These are phyloP conservation scores for Abramis brama DNA, from an alignment of 2,113 vertebrate species.

Conservation along the genomic window DNA sequence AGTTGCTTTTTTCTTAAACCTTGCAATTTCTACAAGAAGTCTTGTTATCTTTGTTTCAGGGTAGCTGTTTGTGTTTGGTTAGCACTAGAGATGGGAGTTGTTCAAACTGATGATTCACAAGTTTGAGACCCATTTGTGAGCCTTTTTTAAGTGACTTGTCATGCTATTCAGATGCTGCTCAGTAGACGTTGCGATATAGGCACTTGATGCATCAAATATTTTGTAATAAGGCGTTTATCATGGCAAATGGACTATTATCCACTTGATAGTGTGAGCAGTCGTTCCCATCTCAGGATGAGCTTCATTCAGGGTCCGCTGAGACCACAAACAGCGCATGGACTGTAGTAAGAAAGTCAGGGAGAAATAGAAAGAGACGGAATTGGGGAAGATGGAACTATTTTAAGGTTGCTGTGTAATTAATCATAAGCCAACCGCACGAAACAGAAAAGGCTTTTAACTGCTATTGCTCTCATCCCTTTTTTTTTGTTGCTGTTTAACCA, in stretches of 20 bases:
- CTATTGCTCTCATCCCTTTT: neutral
- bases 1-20: slow-evolving; percentile 55
- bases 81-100: neutral
- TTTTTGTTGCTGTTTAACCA: neutral
- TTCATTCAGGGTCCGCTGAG: neutral
- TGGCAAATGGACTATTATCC: slow-evolving; percentile 10
- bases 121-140: neutral
- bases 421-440: slow-evolving; percentile 41
- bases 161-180: neutral
- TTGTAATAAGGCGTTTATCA: neutral
- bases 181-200: neutral
- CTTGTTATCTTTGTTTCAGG: slow-evolving; percentile 70
- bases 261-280: neutral
- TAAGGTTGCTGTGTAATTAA: slow-evolving; percentile 56
- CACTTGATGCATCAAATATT: slow-evolving; percentile 2
- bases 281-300: neutral
- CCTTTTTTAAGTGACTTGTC: neutral
- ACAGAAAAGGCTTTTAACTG: slow-evolving; percentile 34
- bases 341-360: slow-evolving; percentile 8
- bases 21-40: slow-evolving; percentile 59
- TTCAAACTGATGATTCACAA: neutral
- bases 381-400: slow-evolving; percentile 42
- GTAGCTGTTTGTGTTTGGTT: slow-evolving; percentile 61
- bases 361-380: slow-evolving; percentile 45
- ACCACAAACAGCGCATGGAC: slow-evolving; percentile 5